Percentiles rank a stretch among this genome's conserved stretches.
These are phyloP conservation scores for Sarcophaga peregrina DNA, from an alignment of 1,140 invertebrate genomes.

Conservation along the genomic window DNA sequence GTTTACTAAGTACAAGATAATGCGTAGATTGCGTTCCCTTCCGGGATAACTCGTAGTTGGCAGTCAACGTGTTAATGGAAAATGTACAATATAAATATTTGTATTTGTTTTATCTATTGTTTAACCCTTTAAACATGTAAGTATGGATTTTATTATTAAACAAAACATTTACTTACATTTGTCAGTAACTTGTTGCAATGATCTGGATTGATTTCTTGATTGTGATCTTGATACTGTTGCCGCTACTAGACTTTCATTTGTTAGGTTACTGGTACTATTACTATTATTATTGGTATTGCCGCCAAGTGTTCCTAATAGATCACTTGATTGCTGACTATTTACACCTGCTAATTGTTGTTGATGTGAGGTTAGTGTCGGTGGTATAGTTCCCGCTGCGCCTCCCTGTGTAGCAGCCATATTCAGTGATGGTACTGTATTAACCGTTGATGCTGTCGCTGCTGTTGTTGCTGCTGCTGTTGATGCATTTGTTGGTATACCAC, in stretches of 20 bases:
- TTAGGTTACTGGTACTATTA: background rate
- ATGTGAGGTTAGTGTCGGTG: background rate
- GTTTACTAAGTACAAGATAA: no score
- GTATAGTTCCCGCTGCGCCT: background rate
- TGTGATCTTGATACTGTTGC: constrained; percentile 5
- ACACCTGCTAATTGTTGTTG: background rate
- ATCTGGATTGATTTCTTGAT: constrained; percentile 52
- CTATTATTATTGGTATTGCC: background rate
- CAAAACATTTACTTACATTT: background rate
- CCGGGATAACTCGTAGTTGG: no score
- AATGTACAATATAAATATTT: no score
- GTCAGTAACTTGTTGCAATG: constrained; percentile 19
- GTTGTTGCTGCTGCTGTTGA: constrained; percentile 38
- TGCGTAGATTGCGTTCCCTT: no score
- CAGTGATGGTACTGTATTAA: constrained; percentile 28
- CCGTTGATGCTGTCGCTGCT: constrained; percentile 42
- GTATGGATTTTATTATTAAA: no score
- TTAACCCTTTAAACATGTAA: no score
- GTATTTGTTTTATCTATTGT: no score
- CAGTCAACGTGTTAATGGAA: background rate
- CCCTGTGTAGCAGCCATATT: background rate
- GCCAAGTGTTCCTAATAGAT: background rate
- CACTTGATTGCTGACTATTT: constrained; percentile 30
- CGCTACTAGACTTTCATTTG: background rate
- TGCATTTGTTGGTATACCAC: constrained; percentile 42